These are phyloP conservation scores for Mycteria americana DNA, from an alignment of 2,797 vertebrate species.

Conservation along the genomic window DNA sequence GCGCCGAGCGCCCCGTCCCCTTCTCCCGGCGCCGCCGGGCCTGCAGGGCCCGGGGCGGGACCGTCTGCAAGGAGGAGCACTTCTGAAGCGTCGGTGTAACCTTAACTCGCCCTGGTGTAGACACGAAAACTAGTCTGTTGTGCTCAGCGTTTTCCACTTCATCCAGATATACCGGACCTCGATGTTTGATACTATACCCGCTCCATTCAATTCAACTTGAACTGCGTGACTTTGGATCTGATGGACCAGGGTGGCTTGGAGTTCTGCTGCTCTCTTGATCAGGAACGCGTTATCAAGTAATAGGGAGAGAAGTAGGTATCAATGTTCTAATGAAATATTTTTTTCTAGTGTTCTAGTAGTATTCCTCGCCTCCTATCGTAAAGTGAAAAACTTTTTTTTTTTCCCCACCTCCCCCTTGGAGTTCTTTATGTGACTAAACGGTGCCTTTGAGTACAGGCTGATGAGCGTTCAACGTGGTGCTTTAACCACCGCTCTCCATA, in stretches of 20 bases:
- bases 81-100: too few relatives aligned
- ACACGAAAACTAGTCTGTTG: accelerated
- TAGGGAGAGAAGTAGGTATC: neutral
- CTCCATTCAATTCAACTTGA: neutral
- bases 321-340: accelerated
- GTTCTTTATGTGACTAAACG: too few relatives aligned
- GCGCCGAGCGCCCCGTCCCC: neutral
- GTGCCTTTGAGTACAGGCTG: neutral
- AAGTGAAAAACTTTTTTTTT: neutral
- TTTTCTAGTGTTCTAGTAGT: too few relatives aligned
- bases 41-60: neutral
- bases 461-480: neutral
- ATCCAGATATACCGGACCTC: neutral
- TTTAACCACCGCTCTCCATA: neutral
- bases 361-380: too few relatives aligned
- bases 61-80: neutral
- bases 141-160: neutral
- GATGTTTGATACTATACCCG: accelerated
- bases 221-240: neutral
- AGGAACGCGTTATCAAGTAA: neutral
- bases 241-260: neutral
- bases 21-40: neutral
- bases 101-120: accelerated
- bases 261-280: too few relatives aligned
- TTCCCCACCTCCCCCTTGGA: too few relatives aligned